These are phyloP conservation scores for Drosophila hamatofila DNA, from an alignment of 2,888 invertebrate genomes.

Conservation along the genomic window DNA sequence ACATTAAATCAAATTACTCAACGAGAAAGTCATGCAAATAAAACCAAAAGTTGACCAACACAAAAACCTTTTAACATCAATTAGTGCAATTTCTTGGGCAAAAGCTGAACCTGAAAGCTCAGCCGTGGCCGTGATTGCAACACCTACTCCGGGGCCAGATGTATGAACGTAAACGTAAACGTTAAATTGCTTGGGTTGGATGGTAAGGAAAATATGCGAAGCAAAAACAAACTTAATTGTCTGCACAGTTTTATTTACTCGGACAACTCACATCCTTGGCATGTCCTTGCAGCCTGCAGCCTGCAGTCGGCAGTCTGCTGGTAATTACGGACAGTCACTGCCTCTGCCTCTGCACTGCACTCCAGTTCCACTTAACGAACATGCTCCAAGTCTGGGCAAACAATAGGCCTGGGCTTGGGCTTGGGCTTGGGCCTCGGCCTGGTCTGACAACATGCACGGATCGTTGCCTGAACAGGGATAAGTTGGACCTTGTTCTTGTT, in stretches of 20 bases:
- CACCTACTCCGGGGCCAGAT: neutral
- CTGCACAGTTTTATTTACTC: constrained; percentile 75
- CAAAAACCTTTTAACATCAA: constrained; percentile 54
- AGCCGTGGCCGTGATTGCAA: constrained; percentile 1
- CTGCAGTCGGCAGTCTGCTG: constrained; percentile 47
- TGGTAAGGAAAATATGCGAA: constrained; percentile 61
- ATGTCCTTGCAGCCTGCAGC: constrained; percentile 53
- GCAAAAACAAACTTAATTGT: constrained; percentile 76
- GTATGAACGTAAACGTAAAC: constrained; percentile 15
- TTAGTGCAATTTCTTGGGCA: constrained; percentile 44
- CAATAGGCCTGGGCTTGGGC: constrained; percentile 56
- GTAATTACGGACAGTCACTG: constrained; percentile 57
- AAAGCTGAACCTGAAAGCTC: constrained; percentile 17
- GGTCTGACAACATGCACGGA: constrained; percentile 44
- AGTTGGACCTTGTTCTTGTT: constrained; percentile 50
- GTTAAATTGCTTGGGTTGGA: constrained; percentile 52
- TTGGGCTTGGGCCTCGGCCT: constrained; percentile 23
- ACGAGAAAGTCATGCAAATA: constrained; percentile 19
- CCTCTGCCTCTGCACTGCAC: constrained; percentile 16
- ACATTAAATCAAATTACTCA: constrained; percentile 27
- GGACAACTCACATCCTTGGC: constrained; percentile 49
- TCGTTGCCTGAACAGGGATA: constrained; percentile 53
- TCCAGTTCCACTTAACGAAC: constrained; percentile 68
- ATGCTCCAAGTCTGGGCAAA: constrained; percentile 74
- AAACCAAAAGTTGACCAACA: constrained; percentile 14